Conservation (phyloP, 1,140 invertebrate species). For the Argopecten irradians region DNA sequence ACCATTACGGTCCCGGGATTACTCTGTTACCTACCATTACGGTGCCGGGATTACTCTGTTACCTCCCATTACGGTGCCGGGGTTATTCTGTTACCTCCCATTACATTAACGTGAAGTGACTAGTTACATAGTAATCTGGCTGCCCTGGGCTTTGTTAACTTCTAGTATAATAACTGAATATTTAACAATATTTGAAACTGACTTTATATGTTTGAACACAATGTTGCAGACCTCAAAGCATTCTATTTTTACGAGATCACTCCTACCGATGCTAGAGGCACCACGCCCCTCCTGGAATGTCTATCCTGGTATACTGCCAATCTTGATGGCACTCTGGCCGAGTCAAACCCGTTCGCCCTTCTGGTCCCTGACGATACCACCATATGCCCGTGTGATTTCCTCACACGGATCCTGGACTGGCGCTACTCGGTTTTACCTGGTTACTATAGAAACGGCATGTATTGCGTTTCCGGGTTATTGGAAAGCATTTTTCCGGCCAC, state of each 20-base stretch:
- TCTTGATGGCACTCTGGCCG: background rate
- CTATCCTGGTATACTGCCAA: background rate
- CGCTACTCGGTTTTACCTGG: background rate
- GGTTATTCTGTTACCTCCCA: no score
- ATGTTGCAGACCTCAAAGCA: background rate
- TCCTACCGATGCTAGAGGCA: background rate
- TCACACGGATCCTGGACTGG: background rate
- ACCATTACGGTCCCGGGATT: no score
- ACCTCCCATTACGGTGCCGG: no score
- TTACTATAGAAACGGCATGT: background rate
- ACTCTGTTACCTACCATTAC: no score
- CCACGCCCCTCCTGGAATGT: background rate
- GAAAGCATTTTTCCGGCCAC: background rate
- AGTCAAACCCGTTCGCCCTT: background rate
- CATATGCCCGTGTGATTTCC: background rate
- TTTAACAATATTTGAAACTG: no score
- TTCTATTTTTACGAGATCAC: conserved; percentile 1
- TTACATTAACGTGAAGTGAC: no score
- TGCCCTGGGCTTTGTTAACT: no score
- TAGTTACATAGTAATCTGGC: no score
- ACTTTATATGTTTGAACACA: no score
- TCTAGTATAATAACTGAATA: no score
- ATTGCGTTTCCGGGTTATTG: background rate
- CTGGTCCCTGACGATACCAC: background rate
- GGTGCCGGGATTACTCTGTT: no score